Percentiles rank a stretch among this genome's conserved stretches.
These are phyloP conservation scores for Anhinga rufa DNA, from an alignment of 2,113 vertebrate species.

Conservation along the genomic window DNA sequence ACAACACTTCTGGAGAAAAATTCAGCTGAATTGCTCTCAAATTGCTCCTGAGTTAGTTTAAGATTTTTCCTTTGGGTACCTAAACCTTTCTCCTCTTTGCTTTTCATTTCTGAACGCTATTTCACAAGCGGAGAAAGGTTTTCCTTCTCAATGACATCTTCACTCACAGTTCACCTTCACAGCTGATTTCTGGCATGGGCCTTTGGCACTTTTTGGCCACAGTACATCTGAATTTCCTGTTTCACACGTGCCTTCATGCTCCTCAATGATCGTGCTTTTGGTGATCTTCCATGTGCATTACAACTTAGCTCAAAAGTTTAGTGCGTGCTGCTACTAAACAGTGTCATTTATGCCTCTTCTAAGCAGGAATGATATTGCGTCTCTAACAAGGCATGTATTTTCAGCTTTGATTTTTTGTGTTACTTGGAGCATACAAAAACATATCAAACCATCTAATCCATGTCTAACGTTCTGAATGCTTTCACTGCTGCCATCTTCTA, in stretches of 20 bases:
- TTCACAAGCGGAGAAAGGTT: neutral
- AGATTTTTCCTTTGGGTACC: neutral
- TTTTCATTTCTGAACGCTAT: neutral
- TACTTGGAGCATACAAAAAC: neutral
- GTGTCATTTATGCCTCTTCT: fast-evolving
- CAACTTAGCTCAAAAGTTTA: neutral
- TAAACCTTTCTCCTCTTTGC: neutral
- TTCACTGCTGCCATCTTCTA: neutral
- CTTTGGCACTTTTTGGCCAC: neutral
- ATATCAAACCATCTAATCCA: neutral
- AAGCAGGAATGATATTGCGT: fast-evolving
- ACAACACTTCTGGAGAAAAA: neutral
- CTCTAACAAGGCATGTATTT: neutral
- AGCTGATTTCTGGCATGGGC: neutral
- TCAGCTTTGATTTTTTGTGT: neutral
- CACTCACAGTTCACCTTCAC: neutral
- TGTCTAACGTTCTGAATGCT: fast-evolving
- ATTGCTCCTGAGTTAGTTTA: neutral
- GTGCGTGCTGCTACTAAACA: fast-evolving
- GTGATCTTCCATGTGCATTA: fast-evolving
- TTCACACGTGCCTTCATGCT: fast-evolving
- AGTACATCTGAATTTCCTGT: neutral
- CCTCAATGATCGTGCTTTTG: too few relatives aligned
- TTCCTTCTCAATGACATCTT: neutral
- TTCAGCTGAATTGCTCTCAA: neutral